These are phyloP conservation scores for Dinocampus coccinellae DNA, from an alignment of 2,888 invertebrate species.

Conservation along the genomic window DNA sequence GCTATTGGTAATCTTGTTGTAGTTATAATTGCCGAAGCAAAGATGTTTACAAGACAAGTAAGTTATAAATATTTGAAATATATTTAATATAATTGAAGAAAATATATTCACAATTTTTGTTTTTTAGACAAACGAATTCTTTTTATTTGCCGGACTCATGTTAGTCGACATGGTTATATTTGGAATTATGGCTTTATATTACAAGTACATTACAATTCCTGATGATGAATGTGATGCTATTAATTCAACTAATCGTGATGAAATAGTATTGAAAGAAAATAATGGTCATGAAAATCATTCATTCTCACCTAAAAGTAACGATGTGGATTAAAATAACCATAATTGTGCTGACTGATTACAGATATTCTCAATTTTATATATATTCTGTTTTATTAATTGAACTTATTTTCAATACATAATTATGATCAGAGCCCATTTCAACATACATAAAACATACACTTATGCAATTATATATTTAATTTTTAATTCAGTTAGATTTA, in stretches of 20 bases:
- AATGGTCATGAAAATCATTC: constrained; percentile 33
- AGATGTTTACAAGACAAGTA: constrained; percentile 83
- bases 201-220: constrained; percentile 76
- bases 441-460: too few species aligned
- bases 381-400: too few species aligned
- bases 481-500: too few species aligned
- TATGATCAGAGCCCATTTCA: too few species aligned
- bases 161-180: constrained; percentile 86
- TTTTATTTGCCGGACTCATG: constrained; percentile 91
- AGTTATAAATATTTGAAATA: constrained; percentile 37
- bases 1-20: constrained; percentile 95
- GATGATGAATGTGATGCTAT: neutral
- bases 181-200: constrained; percentile 82
- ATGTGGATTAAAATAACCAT: neutral
- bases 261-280: constrained; percentile 28
- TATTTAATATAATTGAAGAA: neutral
- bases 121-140: constrained; percentile 85
- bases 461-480: too few species aligned
- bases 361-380: too few species aligned
- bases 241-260: neutral
- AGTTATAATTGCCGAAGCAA: constrained; percentile 85
- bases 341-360: neutral
- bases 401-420: too few species aligned
- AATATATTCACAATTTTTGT: neutral
- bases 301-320: constrained; percentile 20